Evolutionary conservation across 2,797 vertebrate genomes (phyloP), one percentile per base, ranked within the genome.

Genomic region (Selene dorsalis): DNA sequence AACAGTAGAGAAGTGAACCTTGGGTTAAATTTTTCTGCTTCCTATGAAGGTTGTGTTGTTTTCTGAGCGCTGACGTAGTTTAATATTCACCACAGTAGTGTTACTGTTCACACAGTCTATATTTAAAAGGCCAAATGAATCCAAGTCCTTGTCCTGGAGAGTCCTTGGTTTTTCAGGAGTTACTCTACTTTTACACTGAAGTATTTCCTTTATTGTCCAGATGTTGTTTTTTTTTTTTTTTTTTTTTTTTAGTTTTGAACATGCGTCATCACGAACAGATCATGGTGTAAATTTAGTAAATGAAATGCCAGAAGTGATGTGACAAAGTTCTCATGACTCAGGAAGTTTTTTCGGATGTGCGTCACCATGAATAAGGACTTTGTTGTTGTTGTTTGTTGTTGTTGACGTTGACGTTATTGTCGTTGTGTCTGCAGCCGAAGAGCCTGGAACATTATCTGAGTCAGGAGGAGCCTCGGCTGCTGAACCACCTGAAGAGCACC

Each of bases 391-490:
- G 16, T 64, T n/a, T n/a, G n/a, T n/a, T n/a, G n/a, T n/a, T n/a
- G n/a, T n/a, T n/a, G n/a, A n/a, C n/a, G n/a, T n/a, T n/a, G n/a
- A n/a, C n/a, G n/a, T n/a, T n/a, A n/a, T n/a, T 20, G 45, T 80
- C 3, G 38, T 41, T 11, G 4, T 10, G 6, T 35, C 6, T 75
- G 74, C 58, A 99, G 98, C 98, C 97, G 12, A 99, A 98, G 94
- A 93, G 96, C 85, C 94, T 99, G 90, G 98, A 99, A 90, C 96
- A 98, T 62, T 98, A 97, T 88, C 93, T 99, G 92, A 97, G 93
- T 88, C 93, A 97, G 91, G 98, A 99, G 93, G 98, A 99, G 8
- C 95, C 90, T 69, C 93, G 94, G 28, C 95, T 99, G 58, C 91
- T 99, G 78, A 90, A 80, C 76, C 97, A 99, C 56, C 94, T 99